Percentiles rank a stretch among this genome's conserved stretches.
Evolutionary conservation across 2,797 vertebrate species (phyloP).

Genomic region (Chrosomus eos): DNA sequence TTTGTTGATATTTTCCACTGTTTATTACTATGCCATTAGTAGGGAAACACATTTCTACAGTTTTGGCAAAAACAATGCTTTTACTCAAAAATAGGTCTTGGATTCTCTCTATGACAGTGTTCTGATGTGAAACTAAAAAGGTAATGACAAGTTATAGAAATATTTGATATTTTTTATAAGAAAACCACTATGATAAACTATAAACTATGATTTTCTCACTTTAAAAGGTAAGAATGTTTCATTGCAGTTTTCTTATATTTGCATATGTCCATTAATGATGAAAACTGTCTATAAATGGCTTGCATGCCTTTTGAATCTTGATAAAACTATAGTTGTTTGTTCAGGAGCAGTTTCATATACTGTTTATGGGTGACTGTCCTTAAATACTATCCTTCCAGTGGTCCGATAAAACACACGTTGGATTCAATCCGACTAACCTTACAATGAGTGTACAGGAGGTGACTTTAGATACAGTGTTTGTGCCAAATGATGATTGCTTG

Average conservation of each 20-base stretch:
- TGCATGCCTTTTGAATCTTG: slow-evolving; percentile 16
- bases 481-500: neutral
- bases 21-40: neutral
- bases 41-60: neutral
- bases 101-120: slow-evolving; percentile 44
- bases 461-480: neutral
- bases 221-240: slow-evolving; percentile 1
- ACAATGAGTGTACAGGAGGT: neutral
- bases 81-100: slow-evolving; percentile 69
- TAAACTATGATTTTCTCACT: neutral
- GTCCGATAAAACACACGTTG: neutral
- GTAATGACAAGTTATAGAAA: neutral
- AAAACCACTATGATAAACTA: neutral
- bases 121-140: neutral
- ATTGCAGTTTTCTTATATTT: neutral
- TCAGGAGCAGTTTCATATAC: neutral
- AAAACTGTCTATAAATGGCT: slow-evolving; percentile 17
- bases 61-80: slow-evolving; percentile 57
- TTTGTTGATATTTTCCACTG: neutral
- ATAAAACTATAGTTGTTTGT: neutral
- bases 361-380: neutral
- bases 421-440: neutral
- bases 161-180: neutral
- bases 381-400: neutral
- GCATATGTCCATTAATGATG: neutral